Evolutionary conservation across 2,113 vertebrate species (phyloP), one percentile per base, ranked within the genome.

Genomic region (Vidua macroura): DNA sequence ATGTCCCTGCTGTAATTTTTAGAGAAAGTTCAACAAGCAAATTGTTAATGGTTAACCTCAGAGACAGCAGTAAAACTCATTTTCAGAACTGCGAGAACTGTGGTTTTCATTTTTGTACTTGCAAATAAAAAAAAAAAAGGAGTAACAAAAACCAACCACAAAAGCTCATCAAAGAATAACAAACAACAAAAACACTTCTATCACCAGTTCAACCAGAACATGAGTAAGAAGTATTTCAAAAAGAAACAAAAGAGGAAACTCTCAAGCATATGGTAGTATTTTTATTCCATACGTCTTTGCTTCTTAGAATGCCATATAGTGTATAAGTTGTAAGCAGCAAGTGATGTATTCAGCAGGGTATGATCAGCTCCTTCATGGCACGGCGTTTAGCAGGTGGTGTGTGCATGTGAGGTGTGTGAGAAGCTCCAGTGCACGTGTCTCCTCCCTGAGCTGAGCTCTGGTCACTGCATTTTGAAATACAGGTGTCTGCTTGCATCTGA

Each of bases 41-140:
- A 35, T 75, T 64, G 81, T 96, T 96, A 94, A 92, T 94, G 39
- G 87, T 96, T 94, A 96, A 95, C 67, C 52, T 90, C 30, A 37
- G 74, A 85, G 84, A 58, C 63, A 63, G 76, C 81, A 92, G 59
- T 53, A 83, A 63, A 91, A 53, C 58, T 81, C 13, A 13, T 74
- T 95, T 72, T 88, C 52, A 72, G 86, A 85, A 88, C 16, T 20
- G 39, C 41, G 31, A 72, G 63, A 73, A 48, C 56, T 6, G 14
- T 23, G 22, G 7, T 2, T 35, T 74, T 81, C 4, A 5, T 63
- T 89, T 94, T 20, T 82, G 25, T 53, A 16, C 64, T 70, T 84
- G 9, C 8, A 10, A 75, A 66, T 18, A 20, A n/a, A 85, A 60
- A 69, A 30, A 35, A 35, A 35, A 30, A 37, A 17, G 41, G 6